Conservation (phyloP, 1,140 invertebrate species). For the Drosophila punjabiensis region DNA sequence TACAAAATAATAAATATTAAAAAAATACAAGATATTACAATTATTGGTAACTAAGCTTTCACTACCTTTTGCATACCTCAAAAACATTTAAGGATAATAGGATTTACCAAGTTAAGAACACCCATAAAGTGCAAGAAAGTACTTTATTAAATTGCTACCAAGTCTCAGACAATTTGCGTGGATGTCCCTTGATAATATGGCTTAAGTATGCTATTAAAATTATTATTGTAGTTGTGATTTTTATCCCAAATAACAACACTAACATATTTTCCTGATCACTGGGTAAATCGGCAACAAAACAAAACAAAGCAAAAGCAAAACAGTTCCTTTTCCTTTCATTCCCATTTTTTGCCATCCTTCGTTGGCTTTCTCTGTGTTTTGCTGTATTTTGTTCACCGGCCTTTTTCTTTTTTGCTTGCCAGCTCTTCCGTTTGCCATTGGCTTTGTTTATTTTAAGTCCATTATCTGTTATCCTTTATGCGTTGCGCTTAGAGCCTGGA, state of each 20-base stretch:
- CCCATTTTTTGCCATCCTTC: slow-evolving; percentile 30
- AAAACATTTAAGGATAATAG: not conserved
- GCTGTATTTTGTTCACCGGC: slow-evolving; percentile 48
- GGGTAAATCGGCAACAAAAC: slow-evolving; percentile 42
- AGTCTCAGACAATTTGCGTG: slow-evolving; percentile 1
- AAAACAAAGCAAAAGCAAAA: slow-evolving; percentile 17
- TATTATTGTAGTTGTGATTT: slow-evolving; percentile 9
- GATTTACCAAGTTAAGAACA: not conserved
- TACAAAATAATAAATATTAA: too few relatives aligned
- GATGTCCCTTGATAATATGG: not conserved
- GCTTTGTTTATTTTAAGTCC: slow-evolving; percentile 69
- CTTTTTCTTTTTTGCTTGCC: slow-evolving; percentile 17
- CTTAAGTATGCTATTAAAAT: slow-evolving; percentile 13
- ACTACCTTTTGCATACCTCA: too few relatives aligned
- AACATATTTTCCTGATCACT: slow-evolving; percentile 29
- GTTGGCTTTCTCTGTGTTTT: slow-evolving; percentile 28
- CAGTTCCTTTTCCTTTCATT: slow-evolving; percentile 9
- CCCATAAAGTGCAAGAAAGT: not conserved
- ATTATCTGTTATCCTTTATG: slow-evolving; percentile 77
- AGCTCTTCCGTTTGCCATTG: slow-evolving; percentile 49
- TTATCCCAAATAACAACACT: slow-evolving; percentile 11
- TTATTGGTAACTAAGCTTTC: too few relatives aligned
- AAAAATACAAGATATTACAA: too few relatives aligned
- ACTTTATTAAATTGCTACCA: slow-evolving; percentile 5
- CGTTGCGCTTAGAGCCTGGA: slow-evolving; percentile 47